These are phyloP conservation scores for Hylaeus anthracinus DNA, from an alignment of 1,140 invertebrate genomes.

Conservation along the genomic window DNA sequence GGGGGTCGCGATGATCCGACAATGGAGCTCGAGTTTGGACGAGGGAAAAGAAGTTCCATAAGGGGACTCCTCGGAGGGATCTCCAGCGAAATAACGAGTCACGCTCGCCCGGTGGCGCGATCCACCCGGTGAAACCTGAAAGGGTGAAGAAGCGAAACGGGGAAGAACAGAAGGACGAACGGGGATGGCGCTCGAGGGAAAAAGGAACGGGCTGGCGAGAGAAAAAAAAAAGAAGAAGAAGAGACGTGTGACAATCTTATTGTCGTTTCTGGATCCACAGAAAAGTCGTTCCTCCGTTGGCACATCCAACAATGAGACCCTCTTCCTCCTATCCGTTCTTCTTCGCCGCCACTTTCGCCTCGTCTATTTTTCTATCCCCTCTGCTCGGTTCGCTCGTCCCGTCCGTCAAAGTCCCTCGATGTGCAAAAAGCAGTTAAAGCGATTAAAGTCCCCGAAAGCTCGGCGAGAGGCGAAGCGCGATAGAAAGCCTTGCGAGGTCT, in stretches of 20 bases:
- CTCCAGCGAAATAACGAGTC: conserved; percentile 62
- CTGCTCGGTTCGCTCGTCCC: conserved; percentile 37
- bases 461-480: conserved; percentile 58
- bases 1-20: conserved; percentile 73
- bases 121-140: conserved; percentile 36
- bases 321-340: conserved; percentile 4
- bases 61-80: conserved; percentile 56
- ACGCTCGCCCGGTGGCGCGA: conserved; percentile 54
- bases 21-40: conserved; percentile 63
- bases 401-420: conserved; percentile 60
- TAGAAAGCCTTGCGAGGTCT: conserved; percentile 64
- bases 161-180: conserved; percentile 12
- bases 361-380: conserved; percentile 57
- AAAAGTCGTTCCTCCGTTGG: conserved; percentile 55
- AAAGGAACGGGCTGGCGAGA: too few species aligned
- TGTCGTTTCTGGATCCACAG: conserved; percentile 54
- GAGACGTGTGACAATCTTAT: conserved; percentile 62
- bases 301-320: conserved; percentile 57
- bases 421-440: conserved; percentile 66
- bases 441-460: conserved; percentile 67
- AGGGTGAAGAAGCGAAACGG: conserved; percentile 23
- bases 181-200: not conserved
- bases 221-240: conserved; percentile 22
- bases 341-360: conserved; percentile 48
- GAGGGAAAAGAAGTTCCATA: conserved; percentile 61